Evolutionary conservation across 2,797 vertebrate species (phyloP).

Genomic region (Megalops cyprinoides): DNA sequence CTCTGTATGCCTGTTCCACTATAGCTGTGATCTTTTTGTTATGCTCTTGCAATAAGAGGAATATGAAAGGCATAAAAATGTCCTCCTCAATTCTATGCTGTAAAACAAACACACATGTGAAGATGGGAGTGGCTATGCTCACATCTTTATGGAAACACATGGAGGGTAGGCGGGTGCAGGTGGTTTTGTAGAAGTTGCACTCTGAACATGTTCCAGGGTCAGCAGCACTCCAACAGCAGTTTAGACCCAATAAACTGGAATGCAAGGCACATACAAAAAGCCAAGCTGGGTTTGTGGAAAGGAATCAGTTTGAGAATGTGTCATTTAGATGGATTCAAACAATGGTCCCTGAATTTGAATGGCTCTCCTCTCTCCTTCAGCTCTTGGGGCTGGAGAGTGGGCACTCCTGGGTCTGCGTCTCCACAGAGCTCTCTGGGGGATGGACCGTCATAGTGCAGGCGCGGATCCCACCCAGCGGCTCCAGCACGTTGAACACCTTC

Average conservation of each 20-base stretch:
- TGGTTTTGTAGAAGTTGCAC: background rate
- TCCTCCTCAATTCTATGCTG: no score
- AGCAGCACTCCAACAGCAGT: background rate
- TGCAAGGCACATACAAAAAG: background rate
- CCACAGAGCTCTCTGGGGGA: constrained; percentile 67
- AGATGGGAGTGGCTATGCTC: no score
- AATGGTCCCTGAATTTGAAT: background rate
- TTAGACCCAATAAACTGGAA: background rate
- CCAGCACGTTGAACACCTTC: constrained; percentile 75
- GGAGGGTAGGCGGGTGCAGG: background rate
- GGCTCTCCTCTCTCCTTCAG: constrained; percentile 43
- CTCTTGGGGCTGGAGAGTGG: constrained; percentile 66
- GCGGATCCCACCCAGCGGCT: constrained; percentile 80
- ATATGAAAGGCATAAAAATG: no score
- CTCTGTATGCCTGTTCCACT: no score
- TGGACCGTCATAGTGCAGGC: constrained; percentile 82
- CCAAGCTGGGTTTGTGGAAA: background rate
- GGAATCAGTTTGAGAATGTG: background rate
- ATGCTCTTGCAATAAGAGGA: no score
- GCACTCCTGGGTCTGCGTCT: constrained; percentile 72
- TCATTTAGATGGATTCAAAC: background rate
- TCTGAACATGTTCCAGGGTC: background rate
- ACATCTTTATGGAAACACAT: background rate
- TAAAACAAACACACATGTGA: no score
- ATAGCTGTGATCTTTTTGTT: no score